These are phyloP conservation scores for Acleris cristana DNA, from an alignment of 2,888 invertebrate species.

Conservation along the genomic window DNA sequence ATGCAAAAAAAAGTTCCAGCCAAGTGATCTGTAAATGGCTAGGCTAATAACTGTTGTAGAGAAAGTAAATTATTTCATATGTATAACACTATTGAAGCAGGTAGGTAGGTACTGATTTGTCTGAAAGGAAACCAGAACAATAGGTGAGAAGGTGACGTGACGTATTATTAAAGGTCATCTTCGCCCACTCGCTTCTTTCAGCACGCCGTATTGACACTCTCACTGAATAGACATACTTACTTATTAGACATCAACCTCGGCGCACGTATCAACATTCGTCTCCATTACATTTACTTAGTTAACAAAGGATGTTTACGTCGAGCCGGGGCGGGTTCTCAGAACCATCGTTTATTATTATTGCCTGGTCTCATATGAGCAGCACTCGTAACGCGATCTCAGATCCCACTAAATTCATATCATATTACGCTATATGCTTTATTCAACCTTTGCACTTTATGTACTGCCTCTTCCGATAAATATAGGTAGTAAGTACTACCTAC, in stretches of 20 bases:
- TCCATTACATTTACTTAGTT: constrained; percentile 17
- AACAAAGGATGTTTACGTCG: constrained; percentile 35
- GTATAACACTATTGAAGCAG: too few species aligned
- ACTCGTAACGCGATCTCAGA: not conserved
- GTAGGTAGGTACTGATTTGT: too few species aligned
- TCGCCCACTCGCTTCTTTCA: not conserved
- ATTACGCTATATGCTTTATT: not conserved
- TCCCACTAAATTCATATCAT: not conserved
- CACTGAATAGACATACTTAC: not conserved
- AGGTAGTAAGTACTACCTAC: too few species aligned
- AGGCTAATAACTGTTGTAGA: not conserved
- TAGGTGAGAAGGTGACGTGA: too few species aligned
- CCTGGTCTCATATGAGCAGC: constrained; percentile 2
- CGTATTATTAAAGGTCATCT: too few species aligned
- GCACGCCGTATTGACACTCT: constrained; percentile 13
- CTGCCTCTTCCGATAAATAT: not conserved
- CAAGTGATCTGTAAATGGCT: too few species aligned
- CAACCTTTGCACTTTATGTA: not conserved
- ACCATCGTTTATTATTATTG: constrained; percentile 32
- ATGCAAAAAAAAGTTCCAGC: too few species aligned
- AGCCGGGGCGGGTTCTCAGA: constrained; percentile 26
- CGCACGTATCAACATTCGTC: constrained; percentile 19
- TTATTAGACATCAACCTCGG: constrained; percentile 1
- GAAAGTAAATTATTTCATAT: not conserved
- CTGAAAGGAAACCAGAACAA: too few species aligned